Conservation (phyloP, 1,140 invertebrate genomes). For the Rhopalosiphum maidis region DNA sequence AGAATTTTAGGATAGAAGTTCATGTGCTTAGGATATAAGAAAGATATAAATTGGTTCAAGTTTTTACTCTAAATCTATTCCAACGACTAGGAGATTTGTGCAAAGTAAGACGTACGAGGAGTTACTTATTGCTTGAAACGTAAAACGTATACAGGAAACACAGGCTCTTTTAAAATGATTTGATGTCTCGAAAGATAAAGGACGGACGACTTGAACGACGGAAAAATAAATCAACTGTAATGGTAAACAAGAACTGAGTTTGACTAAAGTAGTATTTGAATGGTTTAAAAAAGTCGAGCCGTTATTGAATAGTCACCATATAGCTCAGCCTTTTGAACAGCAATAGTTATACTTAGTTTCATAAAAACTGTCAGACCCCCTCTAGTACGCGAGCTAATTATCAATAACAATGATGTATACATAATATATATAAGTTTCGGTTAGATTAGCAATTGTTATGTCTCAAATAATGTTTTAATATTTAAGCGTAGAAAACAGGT, state of each 20-base stretch:
- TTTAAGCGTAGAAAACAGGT: no score
- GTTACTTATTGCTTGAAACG: slow-evolving; percentile 20
- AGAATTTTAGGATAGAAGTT: background rate
- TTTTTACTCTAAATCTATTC: slow-evolving; percentile 9
- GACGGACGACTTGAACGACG: slow-evolving; percentile 5
- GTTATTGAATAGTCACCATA: background rate
- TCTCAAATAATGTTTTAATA: background rate
- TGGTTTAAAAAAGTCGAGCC: background rate
- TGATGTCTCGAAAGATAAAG: slow-evolving; percentile 15
- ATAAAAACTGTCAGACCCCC: background rate
- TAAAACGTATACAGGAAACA: background rate
- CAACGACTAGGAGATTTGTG: slow-evolving; percentile 18
- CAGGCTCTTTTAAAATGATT: slow-evolving; percentile 44
- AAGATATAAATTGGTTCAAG: background rate
- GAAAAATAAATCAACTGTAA: slow-evolving; percentile 20
- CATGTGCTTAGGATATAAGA: background rate
- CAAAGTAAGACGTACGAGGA: slow-evolving; percentile 32
- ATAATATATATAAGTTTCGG: background rate
- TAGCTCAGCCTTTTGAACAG: background rate
- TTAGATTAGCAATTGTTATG: background rate
- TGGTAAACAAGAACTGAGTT: slow-evolving; percentile 2
- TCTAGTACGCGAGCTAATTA: no score
- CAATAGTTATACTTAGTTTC: background rate
- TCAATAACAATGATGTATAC: background rate
- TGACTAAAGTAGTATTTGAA: background rate